A percentile compares a stretch with the other conserved stretches of the same genome.
Conservation (phyloP, 1,140 invertebrate genomes). For the Semibalanus balanoides region DNA sequence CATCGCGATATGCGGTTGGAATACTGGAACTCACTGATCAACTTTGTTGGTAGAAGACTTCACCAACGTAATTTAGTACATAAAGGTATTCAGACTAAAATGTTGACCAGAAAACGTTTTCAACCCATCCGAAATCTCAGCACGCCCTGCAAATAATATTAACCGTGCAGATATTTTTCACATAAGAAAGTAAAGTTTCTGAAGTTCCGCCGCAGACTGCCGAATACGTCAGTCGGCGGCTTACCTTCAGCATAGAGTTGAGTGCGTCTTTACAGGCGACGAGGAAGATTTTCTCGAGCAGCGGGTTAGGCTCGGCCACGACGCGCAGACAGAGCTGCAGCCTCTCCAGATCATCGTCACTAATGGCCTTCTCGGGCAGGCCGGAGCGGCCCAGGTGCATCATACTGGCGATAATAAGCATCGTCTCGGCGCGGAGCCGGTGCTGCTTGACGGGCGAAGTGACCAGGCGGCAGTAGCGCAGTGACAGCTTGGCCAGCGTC, state of each 20-base stretch:
- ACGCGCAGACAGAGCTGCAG: conserved; percentile 57
- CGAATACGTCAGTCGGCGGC: no score
- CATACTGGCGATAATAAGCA: conserved; percentile 76
- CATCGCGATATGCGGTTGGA: no score
- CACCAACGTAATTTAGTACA: no score
- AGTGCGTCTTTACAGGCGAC: neutral
- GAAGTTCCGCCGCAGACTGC: no score
- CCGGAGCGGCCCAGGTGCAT: conserved; percentile 64
- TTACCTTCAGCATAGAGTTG: neutral
- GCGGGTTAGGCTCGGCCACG: neutral
- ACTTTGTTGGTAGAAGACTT: no score
- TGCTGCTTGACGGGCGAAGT: conserved; percentile 35
- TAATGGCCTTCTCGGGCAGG: conserved; percentile 51
- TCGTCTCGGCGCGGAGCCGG: conserved; percentile 60
- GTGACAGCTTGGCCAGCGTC: conserved; percentile 76
- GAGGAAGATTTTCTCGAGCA: neutral
- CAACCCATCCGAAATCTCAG: no score
- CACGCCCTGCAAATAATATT: no score
- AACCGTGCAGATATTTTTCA: no score
- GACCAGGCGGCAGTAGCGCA: conserved; percentile 37
- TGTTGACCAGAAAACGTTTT: no score
- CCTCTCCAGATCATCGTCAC: conserved; percentile 87
- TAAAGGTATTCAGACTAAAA: no score
- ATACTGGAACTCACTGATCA: no score
- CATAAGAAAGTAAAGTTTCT: no score